Conservation (phyloP, 2,797 vertebrate species). For the Triplophysa yarkandensis region DNA sequence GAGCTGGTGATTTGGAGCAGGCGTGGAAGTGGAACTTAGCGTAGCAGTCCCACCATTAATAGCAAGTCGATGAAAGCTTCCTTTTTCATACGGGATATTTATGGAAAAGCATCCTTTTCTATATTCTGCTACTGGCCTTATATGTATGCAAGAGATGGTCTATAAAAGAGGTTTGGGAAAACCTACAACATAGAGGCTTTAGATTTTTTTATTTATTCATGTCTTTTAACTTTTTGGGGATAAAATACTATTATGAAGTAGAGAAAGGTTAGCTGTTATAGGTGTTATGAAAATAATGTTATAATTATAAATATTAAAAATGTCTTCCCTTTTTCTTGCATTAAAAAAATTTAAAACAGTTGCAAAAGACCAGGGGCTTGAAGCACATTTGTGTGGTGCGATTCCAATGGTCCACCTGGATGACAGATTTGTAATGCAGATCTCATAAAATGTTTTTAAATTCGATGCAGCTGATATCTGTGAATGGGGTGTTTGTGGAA, state of each 20-base stretch:
- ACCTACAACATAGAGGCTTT: background rate
- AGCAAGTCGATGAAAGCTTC: slow-evolving; percentile 51
- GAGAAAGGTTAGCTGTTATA: no score
- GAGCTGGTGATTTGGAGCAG: slow-evolving; percentile 54
- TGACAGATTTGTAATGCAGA: slow-evolving; percentile 13
- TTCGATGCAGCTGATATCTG: slow-evolving; percentile 43
- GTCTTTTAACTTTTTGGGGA: no score
- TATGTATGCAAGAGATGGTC: slow-evolving; percentile 13
- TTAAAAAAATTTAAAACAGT: background rate
- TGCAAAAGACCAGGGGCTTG: background rate
- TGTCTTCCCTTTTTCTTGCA: background rate
- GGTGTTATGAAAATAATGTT: background rate
- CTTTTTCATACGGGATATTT: slow-evolving; percentile 60
- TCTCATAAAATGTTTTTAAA: slow-evolving; percentile 6
- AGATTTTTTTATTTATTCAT: no score
- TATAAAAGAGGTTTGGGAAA: background rate
- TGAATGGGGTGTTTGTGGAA: slow-evolving; percentile 29
- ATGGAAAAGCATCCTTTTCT: slow-evolving; percentile 49
- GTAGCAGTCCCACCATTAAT: slow-evolving; percentile 53
- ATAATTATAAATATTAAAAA: background rate
- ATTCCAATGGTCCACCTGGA: slow-evolving; percentile 30
- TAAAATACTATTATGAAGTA: no score
- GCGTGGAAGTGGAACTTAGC: slow-evolving; percentile 51
- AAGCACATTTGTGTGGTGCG: background rate
- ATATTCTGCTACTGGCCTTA: slow-evolving; percentile 23